Conservation (phyloP, 2,113 vertebrate genomes). For the Numenius arquata region DNA sequence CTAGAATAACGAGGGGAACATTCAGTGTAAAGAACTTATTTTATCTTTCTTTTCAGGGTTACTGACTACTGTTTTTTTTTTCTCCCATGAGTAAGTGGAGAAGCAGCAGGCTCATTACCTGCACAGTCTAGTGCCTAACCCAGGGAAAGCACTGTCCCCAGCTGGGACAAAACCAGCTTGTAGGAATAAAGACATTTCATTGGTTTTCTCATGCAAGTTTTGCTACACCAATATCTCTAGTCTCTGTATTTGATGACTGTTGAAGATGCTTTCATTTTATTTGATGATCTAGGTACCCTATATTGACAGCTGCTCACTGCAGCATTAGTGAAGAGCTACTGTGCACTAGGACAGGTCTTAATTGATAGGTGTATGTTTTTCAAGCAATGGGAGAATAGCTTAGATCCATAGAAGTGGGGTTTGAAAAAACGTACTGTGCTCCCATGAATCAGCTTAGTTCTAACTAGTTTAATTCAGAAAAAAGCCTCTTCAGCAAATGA, state of each 20-base stretch:
- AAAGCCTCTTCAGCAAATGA: conserved; percentile 42
- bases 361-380: neutral
- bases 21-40: neutral
- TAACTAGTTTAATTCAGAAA: conserved; percentile 45
- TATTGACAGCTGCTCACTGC: neutral
- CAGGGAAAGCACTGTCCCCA: neutral
- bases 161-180: neutral
- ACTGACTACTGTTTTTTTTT: neutral
- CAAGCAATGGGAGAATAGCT: neutral
- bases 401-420: neutral
- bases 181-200: neutral
- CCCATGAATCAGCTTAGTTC: conserved; percentile 10
- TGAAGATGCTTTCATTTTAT: neutral
- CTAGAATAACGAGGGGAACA: neutral
- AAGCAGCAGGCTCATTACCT: neutral
- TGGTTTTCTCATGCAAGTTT: neutral
- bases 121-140: neutral
- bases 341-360: neutral
- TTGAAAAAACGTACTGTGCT: neutral
- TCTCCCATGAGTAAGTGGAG: neutral
- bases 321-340: neutral
- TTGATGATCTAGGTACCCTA: neutral
- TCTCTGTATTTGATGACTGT: neutral
- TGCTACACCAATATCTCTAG: neutral
- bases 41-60: neutral